Conservation (phyloP, 2,888 invertebrate genomes). For the Rhamphomyia laevipes region DNA sequence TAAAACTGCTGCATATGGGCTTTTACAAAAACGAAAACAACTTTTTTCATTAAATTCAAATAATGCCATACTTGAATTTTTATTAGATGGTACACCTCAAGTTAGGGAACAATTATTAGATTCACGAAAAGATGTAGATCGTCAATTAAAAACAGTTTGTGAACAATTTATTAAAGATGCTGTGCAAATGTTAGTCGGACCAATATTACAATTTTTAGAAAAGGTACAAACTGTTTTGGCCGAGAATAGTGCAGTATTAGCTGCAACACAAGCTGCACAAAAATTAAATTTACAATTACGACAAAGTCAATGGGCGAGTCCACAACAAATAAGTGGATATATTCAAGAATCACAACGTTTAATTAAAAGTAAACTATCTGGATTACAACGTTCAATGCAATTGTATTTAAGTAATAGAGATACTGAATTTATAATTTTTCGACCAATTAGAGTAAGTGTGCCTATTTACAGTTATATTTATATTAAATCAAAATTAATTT, state of each 20-base stretch:
- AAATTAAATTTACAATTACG: constrained; percentile 32
- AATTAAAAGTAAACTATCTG: constrained; percentile 68
- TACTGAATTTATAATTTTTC: constrained; percentile 92
- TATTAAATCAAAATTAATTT: neutral
- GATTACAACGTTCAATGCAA: constrained; percentile 80
- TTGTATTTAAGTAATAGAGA: constrained; percentile 93
- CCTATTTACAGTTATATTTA: neutral
- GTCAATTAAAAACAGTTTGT: constrained; percentile 79
- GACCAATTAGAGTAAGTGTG: constrained; percentile 69
- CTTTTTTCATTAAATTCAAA: constrained; percentile 78
- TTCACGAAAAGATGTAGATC: constrained; percentile 91
- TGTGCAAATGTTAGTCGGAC: constrained; percentile 63
- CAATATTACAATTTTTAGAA: constrained; percentile 58
- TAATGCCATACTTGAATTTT: constrained; percentile 86
- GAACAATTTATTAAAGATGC: constrained; percentile 76
- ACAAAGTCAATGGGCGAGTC: constrained; percentile 52
- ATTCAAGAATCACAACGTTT: constrained; percentile 66
- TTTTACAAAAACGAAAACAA: constrained; percentile 65
- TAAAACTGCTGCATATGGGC: constrained; percentile 69
- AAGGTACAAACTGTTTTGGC: constrained; percentile 44
- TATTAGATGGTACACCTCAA: constrained; percentile 85
- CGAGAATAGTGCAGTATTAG: constrained; percentile 9
- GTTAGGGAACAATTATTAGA: constrained; percentile 87
- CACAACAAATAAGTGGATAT: constrained; percentile 58
- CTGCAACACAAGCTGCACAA: constrained; percentile 6